These are phyloP conservation scores for Lamellibrachia satsuma DNA, from an alignment of 2,888 invertebrate species.

Conservation along the genomic window DNA sequence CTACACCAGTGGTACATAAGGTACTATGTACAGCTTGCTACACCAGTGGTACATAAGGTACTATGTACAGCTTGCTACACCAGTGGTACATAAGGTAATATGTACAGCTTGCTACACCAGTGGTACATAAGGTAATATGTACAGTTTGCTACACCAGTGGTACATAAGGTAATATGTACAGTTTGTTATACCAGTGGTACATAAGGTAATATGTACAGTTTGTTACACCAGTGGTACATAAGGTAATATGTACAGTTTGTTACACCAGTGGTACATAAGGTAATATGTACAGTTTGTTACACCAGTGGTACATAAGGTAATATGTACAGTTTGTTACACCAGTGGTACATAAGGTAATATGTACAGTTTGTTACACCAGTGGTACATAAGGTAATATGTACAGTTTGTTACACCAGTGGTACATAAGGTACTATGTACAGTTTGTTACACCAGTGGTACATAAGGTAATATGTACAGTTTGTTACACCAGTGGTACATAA, in stretches of 20 bases:
- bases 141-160: background rate
- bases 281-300: background rate
- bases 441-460: background rate
- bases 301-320: background rate
- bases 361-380: background rate
- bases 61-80: background rate
- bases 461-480: background rate
- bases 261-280: background rate
- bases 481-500: background rate
- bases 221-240: background rate
- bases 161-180: background rate
- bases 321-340: background rate
- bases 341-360: background rate
- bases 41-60: background rate
- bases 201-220: background rate
- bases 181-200: background rate
- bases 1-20: background rate
- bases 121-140: background rate
- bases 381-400: background rate
- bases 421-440: background rate
- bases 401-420: background rate
- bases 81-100: background rate
- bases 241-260: background rate
- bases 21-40: background rate
- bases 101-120: background rate